Evolutionary conservation across 2,888 invertebrate genomes (phyloP), one percentile per base, ranked within the genome.

Genomic region (Augochlorella aurata): DNA sequence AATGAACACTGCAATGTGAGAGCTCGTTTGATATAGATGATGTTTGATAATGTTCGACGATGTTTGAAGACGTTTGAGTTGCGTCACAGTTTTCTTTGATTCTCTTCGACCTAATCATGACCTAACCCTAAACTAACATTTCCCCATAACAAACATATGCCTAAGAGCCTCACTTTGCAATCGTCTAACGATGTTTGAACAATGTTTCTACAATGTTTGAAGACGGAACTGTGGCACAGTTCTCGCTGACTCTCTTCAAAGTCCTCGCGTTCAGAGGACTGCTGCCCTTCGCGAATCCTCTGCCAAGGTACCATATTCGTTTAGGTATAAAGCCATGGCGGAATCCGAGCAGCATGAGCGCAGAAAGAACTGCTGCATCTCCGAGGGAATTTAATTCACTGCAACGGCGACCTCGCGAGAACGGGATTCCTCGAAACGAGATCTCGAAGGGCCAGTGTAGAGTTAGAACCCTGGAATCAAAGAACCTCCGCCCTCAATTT

Each of bases 341-440:
- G n/a, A 61, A n/a, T 61, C 49, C 9, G 38, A 38, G 44, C 38
- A n/a, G 24, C 66, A 4, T 14, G n/a, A 8, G 18, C n/a, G 8
- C 2, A 9, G 14, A 44, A 44, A 16, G 38, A 49, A 24, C 29
- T 29, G 58, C 76, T 50, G 38, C 65, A 8, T 49, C 54, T 14
- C 14, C 1, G 24, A 16, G 58, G 9, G 72, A 77, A 77, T 68
- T 72, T 29, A 58, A 68, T 77, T 72, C 44, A 45, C 50, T 71
- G 18, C 61, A 49, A 47, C 8, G 69, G 66, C 49, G 70, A n/a
- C 24, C 21, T 8, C n/a, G 7, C 66, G 47, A 66, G 14, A 45
- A 77, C 44, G 66, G 71, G 29, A 72, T 61, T 47, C 44, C 71
- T 21, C 18, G 9, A 9, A 47, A 44, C 7, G 18, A 18, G 44